Percentiles rank a stretch among this genome's conserved stretches.
Conservation (phyloP, 2,113 vertebrate species). For the Cynocephalus volans region DNA sequence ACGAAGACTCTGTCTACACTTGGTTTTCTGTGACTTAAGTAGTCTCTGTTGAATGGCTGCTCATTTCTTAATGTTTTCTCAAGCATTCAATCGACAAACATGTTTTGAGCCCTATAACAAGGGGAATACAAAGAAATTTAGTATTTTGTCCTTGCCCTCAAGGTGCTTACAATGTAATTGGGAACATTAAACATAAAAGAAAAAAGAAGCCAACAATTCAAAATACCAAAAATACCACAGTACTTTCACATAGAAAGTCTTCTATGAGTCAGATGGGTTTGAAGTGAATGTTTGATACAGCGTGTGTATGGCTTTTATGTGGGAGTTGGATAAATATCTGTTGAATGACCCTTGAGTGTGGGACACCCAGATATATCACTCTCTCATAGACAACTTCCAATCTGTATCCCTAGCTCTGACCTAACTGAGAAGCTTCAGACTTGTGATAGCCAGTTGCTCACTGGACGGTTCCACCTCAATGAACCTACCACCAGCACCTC, state of each 20-base stretch:
- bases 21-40: conserved; percentile 50
- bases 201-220: conserved; percentile 15
- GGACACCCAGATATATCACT: background rate
- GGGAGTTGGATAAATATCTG: background rate
- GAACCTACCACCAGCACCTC: background rate
- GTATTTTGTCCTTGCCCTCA: conserved; percentile 39
- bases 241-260: conserved; percentile 9
- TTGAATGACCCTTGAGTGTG: conserved; percentile 11
- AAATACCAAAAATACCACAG: background rate
- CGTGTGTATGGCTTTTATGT: background rate
- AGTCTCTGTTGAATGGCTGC: conserved; percentile 2
- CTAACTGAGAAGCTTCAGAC: background rate
- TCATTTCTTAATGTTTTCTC: conserved; percentile 45
- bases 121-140: conserved; percentile 8
- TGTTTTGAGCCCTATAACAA: background rate
- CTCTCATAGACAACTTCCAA: background rate
- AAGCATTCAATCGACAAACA: conserved; percentile 11
- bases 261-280: background rate
- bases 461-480: background rate
- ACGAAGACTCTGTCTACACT: background rate
- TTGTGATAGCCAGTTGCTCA: background rate
- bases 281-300: background rate
- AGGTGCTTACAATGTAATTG: background rate
- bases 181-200: background rate
- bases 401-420: background rate